These are phyloP conservation scores for Leucoma salicis DNA, from an alignment of 2,888 invertebrate species.

Conservation along the genomic window DNA sequence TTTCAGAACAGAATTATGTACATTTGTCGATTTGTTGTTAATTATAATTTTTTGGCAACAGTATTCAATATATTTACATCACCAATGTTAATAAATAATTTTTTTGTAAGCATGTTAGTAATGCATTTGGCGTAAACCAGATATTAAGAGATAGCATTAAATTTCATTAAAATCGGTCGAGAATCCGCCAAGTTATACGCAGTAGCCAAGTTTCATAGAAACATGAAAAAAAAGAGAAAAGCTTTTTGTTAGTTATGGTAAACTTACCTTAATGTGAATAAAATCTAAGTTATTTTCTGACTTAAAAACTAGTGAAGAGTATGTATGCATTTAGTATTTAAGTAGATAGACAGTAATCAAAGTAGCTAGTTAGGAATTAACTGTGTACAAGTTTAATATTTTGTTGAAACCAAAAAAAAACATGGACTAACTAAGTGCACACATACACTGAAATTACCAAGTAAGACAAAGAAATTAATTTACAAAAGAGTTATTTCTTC, in stretches of 20 bases:
- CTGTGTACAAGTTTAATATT: too few relatives aligned
- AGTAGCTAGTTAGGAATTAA: not conserved
- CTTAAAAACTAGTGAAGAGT: conserved; percentile 20
- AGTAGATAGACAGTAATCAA: not conserved
- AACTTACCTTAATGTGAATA: conserved; percentile 54
- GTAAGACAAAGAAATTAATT: conserved; percentile 26
- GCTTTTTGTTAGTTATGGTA: conserved; percentile 76
- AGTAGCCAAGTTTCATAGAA: conserved; percentile 80
- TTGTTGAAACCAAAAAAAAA: not conserved
- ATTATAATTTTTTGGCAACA: conserved; percentile 18
- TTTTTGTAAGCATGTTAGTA: conserved; percentile 73
- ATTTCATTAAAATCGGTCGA: conserved; percentile 65
- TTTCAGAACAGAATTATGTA: conserved; percentile 14
- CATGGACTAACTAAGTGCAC: conserved; percentile 6
- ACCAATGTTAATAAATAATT: conserved; percentile 48
- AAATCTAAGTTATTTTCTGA: conserved; percentile 41
- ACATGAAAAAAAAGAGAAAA: conserved; percentile 80
- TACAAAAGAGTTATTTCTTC: conserved; percentile 39
- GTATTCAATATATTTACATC: conserved; percentile 48
- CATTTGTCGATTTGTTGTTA: conserved; percentile 9
- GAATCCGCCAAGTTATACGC: conserved; percentile 44
- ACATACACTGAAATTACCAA: conserved; percentile 6
- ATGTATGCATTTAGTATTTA: conserved; percentile 10
- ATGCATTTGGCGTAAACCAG: conserved; percentile 77
- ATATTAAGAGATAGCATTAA: conserved; percentile 72